These are phyloP conservation scores for Adelphocoris suturalis DNA, from an alignment of 2,888 invertebrate genomes.

Conservation along the genomic window DNA sequence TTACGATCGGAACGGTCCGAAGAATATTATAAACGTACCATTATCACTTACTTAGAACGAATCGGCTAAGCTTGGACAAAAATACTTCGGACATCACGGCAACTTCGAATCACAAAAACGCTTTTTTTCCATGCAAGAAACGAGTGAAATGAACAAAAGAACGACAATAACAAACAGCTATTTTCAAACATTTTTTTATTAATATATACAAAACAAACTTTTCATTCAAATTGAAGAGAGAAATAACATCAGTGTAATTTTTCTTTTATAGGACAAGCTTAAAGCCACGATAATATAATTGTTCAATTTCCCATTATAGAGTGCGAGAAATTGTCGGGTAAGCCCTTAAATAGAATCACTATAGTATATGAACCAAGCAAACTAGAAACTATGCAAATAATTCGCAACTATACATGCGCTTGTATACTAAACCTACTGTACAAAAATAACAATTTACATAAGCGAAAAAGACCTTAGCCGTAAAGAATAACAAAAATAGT, in stretches of 20 bases:
- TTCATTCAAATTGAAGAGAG: constrained; percentile 24
- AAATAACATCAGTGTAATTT: not conserved
- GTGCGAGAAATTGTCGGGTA: not conserved
- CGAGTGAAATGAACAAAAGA: not conserved
- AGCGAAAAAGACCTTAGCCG: constrained; percentile 21
- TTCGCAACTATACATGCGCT: constrained; percentile 16
- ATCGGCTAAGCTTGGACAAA: constrained; percentile 23
- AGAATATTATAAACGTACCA: not conserved
- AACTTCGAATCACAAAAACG: not conserved
- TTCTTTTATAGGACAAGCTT: not conserved
- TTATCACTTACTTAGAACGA: constrained; percentile 10
- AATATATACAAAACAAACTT: constrained; percentile 26
- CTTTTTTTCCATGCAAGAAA: not conserved
- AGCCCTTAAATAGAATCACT: not conserved
- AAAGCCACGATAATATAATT: not conserved
- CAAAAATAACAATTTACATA: not conserved
- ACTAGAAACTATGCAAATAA: constrained; percentile 13
- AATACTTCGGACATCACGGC: constrained; percentile 29
- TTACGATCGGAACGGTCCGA: not conserved
- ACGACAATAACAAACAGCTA: constrained; percentile 9
- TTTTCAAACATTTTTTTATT: constrained; percentile 48
- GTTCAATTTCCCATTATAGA: not conserved
- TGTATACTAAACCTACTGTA: not conserved
- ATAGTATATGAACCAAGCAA: constrained; percentile 9
- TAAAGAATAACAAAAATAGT: constrained; percentile 3